A percentile compares a stretch with the other conserved stretches of the same genome.
Conservation (phyloP, 1,140 invertebrate species). For the Tetramorium alpestre region DNA sequence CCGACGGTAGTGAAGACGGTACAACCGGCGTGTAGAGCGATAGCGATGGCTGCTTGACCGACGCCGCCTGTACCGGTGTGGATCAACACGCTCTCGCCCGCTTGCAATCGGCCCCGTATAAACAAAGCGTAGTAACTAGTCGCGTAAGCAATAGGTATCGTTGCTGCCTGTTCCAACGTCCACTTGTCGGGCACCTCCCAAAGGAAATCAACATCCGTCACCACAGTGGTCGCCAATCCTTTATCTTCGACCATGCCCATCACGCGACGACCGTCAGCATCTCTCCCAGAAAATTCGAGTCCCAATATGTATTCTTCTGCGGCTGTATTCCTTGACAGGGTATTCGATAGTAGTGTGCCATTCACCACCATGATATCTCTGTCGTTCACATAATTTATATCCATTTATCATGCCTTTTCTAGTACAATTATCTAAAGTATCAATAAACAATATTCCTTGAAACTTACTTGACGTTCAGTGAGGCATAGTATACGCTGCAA, state of each 20-base stretch:
- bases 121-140: constrained; percentile 97
- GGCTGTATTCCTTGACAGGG: constrained; percentile 92
- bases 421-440: background rate
- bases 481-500: constrained; percentile 96
- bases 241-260: constrained; percentile 98
- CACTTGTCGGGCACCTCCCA: constrained; percentile 96
- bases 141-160: constrained; percentile 97
- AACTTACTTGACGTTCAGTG: constrained; percentile 93
- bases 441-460: background rate
- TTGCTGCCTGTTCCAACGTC: constrained; percentile 96
- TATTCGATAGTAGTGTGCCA: constrained; percentile 97
- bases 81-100: constrained; percentile 95
- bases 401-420: background rate
- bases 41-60: constrained; percentile 97
- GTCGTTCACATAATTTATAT: constrained; percentile 39
- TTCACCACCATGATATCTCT: constrained; percentile 98
- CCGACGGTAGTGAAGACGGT: constrained; percentile 95
- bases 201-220: constrained; percentile 92
- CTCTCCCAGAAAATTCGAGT: constrained; percentile 96
- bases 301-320: constrained; percentile 96
- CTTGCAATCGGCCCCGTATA: constrained; percentile 93
- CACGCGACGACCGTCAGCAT: constrained; percentile 91
- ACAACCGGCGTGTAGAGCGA: constrained; percentile 95
- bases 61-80: constrained; percentile 98
- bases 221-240: constrained; percentile 95